A percentile compares a stretch with the other conserved stretches of the same genome.
Evolutionary conservation across 2,888 invertebrate genomes (phyloP).

Genomic region (Harpalus rufipes): DNA sequence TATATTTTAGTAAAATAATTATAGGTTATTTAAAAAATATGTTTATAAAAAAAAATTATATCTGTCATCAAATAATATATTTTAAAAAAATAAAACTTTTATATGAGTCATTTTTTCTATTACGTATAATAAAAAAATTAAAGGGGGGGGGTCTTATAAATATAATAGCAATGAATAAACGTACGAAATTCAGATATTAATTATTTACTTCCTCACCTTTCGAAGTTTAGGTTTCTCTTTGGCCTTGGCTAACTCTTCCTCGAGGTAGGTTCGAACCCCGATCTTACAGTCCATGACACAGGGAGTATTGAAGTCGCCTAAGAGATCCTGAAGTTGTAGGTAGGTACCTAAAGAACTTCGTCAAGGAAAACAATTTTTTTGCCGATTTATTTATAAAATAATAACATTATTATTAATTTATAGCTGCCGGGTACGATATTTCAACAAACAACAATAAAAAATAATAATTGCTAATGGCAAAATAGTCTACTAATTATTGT

Average conservation of each 20-base stretch:
- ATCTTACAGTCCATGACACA: conserved; percentile 99
- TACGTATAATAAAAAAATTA: too few species aligned
- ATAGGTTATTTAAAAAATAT: too few species aligned
- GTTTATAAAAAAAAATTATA: too few species aligned
- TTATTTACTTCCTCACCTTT: conserved; percentile 80
- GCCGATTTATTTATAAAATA: too few species aligned
- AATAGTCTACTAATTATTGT: too few species aligned
- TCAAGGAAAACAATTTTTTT: conserved; percentile 9
- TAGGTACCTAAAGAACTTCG: conserved; percentile 80
- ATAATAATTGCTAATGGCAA: too few species aligned
- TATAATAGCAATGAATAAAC: too few species aligned
- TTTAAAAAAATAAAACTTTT: too few species aligned
- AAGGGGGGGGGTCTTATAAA: too few species aligned
- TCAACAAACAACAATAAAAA: not conserved
- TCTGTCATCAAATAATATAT: too few species aligned
- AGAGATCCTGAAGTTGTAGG: conserved; percentile 94
- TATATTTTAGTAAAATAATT: too few species aligned
- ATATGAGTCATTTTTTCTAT: too few species aligned
- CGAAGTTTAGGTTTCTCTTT: conserved; percentile 95
- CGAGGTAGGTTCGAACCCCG: conserved; percentile 95
- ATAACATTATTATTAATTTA: not conserved
- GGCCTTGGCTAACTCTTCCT: conserved; percentile 96
- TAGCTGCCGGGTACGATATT: not conserved
- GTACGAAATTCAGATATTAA: not conserved
- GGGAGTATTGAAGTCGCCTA: conserved; percentile 94